These are phyloP conservation scores for Leptosomus discolor DNA, from an alignment of 2,113 vertebrate species.

Conservation along the genomic window DNA sequence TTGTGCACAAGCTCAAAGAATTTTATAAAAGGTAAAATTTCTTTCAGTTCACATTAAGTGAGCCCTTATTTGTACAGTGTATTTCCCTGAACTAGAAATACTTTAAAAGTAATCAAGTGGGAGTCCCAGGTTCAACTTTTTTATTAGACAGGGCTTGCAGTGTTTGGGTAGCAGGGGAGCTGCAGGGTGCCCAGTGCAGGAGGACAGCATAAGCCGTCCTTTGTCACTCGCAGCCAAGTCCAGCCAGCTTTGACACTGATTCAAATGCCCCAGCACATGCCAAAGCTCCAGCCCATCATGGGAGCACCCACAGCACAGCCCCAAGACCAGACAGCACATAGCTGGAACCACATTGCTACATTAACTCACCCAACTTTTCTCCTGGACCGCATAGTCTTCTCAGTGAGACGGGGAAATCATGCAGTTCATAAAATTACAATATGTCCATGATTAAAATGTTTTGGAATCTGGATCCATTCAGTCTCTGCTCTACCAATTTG, in stretches of 20 bases:
- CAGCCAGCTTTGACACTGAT: not conserved
- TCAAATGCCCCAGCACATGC: fast-evolving
- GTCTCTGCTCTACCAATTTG: not conserved
- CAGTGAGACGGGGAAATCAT: not conserved
- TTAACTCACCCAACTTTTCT: not conserved
- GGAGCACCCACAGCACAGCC: fast-evolving
- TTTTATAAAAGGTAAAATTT: not conserved
- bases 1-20: not conserved
- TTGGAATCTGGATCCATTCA: not conserved
- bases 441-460: not conserved
- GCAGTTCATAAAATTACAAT: not conserved
- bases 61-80: not conserved
- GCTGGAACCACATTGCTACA: not conserved
- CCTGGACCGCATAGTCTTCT: not conserved
- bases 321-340: not conserved
- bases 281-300: not conserved
- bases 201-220: fast-evolving
- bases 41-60: not conserved
- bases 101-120: not conserved
- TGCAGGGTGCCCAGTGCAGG: not conserved
- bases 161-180: fast-evolving
- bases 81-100: not conserved
- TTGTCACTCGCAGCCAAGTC: fast-evolving
- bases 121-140: not conserved
- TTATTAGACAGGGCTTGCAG: not conserved